phyloP scores from a whole-genome alignment of 2,888 invertebrate species.

The Chouioia cunea region DNA sequence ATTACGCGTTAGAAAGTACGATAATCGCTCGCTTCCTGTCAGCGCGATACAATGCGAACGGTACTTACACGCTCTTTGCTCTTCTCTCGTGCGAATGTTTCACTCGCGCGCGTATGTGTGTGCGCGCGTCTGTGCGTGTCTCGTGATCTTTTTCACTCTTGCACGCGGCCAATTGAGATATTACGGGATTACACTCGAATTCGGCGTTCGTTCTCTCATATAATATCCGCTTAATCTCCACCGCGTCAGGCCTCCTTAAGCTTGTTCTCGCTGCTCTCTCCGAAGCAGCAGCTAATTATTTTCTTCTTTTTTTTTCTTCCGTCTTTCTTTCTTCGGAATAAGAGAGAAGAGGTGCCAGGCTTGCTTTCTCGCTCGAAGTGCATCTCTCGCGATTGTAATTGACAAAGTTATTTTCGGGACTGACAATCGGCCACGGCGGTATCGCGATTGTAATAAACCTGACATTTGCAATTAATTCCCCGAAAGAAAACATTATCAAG shows the following conservation, averaged over 20 bases:
- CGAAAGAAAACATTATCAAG: background rate
- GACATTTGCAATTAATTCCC: too few species aligned
- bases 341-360: too few species aligned
- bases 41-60: background rate
- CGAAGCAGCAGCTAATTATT: slow-evolving; percentile 10
- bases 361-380: background rate
- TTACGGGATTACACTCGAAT: slow-evolving; percentile 43
- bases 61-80: background rate
- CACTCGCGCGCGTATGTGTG: background rate
- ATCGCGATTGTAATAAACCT: too few species aligned
- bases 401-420: slow-evolving; percentile 19
- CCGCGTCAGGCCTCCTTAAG: background rate
- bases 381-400: background rate
- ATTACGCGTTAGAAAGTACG: background rate
- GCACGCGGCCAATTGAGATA: slow-evolving; percentile 41
- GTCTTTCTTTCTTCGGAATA: too few species aligned
- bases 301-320: too few species aligned
- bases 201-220: slow-evolving; percentile 28
- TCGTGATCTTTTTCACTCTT: background rate
- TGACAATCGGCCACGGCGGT: too few species aligned
- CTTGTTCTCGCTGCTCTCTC: background rate
- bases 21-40: slow-evolving; percentile 27
- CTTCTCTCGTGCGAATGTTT: background rate
- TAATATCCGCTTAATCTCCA: slow-evolving; percentile 25
- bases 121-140: background rate